These are phyloP conservation scores for Tinamus major DNA, from an alignment of 2,797 vertebrate species.

Conservation along the genomic window DNA sequence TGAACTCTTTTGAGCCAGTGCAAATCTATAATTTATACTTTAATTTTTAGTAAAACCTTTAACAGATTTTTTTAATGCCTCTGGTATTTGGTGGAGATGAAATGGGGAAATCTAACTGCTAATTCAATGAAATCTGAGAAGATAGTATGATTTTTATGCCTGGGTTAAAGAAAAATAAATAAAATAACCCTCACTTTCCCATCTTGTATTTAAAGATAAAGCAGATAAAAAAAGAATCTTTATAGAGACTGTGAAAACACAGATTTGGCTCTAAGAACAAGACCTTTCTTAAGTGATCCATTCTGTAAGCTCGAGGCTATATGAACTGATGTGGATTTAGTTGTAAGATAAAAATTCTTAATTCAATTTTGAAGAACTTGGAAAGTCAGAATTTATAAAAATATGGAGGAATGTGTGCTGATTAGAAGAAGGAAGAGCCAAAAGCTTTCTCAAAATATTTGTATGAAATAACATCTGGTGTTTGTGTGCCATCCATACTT, in stretches of 20 bases:
- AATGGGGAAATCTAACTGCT: background rate
- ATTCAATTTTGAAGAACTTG: conserved; percentile 52
- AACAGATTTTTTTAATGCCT: background rate
- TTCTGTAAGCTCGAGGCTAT: conserved; percentile 1
- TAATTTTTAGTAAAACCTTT: background rate
- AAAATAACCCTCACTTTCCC: background rate
- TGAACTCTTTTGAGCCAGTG: conserved; percentile 13
- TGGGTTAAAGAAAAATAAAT: background rate
- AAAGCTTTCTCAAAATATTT: background rate
- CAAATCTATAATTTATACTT: conserved; percentile 60
- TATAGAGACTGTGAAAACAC: background rate
- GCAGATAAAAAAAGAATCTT: background rate
- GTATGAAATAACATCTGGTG: background rate
- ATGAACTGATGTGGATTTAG: conserved; percentile 20
- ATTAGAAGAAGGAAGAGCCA: background rate
- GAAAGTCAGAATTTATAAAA: background rate
- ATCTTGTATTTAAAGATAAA: background rate
- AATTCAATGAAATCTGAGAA: background rate
- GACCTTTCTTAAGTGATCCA: conserved; percentile 32
- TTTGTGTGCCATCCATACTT: background rate
- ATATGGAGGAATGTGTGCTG: background rate
- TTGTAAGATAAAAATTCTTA: conserved; percentile 34
- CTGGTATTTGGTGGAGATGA: background rate
- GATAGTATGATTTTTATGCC: background rate
- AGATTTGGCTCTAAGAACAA: conserved; percentile 12